These are phyloP conservation scores for Peromyscus maniculatus DNA, from an alignment of 2,113 vertebrate species.

Conservation along the genomic window DNA sequence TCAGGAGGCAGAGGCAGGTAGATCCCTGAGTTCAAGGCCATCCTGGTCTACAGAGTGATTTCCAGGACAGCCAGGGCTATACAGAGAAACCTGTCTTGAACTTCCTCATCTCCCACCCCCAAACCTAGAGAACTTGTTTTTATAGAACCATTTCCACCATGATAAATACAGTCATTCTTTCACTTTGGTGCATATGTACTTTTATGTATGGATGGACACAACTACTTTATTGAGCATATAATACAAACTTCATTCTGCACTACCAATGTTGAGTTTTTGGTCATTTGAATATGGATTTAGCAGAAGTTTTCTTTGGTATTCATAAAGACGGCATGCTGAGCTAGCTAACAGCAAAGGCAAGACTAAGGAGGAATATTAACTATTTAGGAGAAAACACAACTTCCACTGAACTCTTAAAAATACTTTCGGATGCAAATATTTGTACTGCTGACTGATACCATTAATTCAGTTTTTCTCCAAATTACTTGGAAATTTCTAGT, in stretches of 20 bases:
- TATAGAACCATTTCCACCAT: slow-evolving; percentile 31
- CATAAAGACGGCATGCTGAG: not conserved
- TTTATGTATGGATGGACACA: slow-evolving; percentile 37
- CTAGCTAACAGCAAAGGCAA: slow-evolving; percentile 50
- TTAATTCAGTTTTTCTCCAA: slow-evolving; percentile 16
- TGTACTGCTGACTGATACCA: slow-evolving; percentile 33
- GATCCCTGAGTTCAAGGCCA: not conserved
- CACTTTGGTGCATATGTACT: slow-evolving; percentile 12
- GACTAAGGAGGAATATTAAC: slow-evolving; percentile 48
- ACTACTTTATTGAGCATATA: slow-evolving; percentile 50
- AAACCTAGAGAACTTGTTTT: slow-evolving; percentile 50
- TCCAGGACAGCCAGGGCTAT: not conserved
- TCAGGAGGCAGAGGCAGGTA: not conserved
- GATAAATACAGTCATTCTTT: slow-evolving; percentile 55
- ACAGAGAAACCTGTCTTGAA: not conserved
- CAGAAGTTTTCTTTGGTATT: slow-evolving; percentile 40
- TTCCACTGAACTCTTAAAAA: not conserved
- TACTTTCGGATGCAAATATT: slow-evolving; percentile 33
- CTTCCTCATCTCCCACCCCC: no score
- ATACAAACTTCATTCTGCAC: slow-evolving; percentile 36
- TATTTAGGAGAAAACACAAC: slow-evolving; percentile 40
- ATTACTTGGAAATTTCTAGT: not conserved
- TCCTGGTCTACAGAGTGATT: not conserved
- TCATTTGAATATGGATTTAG: slow-evolving; percentile 21
- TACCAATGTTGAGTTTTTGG: slow-evolving; percentile 44